A percentile compares a stretch with the other conserved stretches of the same genome.
Conservation (phyloP, 2,888 invertebrate genomes). For the Sepiola atlantica region DNA sequence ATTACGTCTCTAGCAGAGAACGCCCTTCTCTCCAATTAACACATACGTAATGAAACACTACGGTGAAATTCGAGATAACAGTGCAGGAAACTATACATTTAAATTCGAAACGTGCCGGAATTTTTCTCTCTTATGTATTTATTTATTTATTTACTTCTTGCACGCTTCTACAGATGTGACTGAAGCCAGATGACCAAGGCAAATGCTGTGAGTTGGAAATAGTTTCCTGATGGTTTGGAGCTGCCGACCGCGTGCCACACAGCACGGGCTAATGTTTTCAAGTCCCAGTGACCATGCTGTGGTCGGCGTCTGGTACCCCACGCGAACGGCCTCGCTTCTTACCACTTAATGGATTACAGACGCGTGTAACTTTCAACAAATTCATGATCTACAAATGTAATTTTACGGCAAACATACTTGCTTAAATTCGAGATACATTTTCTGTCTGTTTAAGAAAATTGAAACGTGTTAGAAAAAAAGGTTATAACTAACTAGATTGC, state of each 20-base stretch:
- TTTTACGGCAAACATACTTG: neutral
- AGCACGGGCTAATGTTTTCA: neutral
- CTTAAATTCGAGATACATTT: too few relatives aligned
- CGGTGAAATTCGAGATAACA: neutral
- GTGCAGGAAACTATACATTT: neutral
- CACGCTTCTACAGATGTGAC: neutral
- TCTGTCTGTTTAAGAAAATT: too few relatives aligned
- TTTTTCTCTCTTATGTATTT: too few relatives aligned
- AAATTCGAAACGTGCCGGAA: too few relatives aligned
- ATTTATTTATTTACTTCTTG: neutral
- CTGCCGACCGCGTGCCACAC: neutral
- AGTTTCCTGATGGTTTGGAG: neutral
- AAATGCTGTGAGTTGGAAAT: neutral
- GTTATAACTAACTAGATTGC: too few relatives aligned
- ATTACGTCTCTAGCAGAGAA: too few relatives aligned
- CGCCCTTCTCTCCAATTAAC: neutral
- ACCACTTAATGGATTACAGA: neutral
- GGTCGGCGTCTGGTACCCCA: neutral
- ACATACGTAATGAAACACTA: neutral
- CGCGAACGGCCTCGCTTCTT: neutral
- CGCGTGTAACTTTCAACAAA: neutral
- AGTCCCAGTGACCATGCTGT: slow-evolving; percentile 15
- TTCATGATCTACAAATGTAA: neutral
- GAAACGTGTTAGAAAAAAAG: too few relatives aligned
- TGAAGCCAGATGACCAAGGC: neutral